Evolutionary conservation across 2,888 invertebrate species (phyloP), one percentile per base, ranked within the genome.

Genomic region (Mylabris sibirica): DNA sequence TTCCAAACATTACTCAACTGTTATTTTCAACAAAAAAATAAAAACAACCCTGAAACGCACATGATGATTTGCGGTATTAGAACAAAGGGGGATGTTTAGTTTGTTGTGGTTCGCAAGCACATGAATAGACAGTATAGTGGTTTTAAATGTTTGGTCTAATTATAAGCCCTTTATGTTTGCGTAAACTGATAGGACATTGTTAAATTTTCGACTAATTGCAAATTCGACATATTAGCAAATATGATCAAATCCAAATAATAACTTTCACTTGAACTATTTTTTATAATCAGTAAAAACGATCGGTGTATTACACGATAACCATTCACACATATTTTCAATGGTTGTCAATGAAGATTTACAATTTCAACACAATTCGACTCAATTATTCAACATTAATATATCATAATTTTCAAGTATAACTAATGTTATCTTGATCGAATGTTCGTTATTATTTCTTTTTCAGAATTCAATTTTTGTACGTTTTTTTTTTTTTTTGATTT

Each of bases 51-150:
- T 66, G 66, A 62, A n/a, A 67, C 69, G 64, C 66, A 65, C 67
- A 69, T 62, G 61, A 69, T 60, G 66, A 67, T 69, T 35, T 70
- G 67, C 57, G 70, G 70, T 70, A 63, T 65, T 63, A 59, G 70
- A 70, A 67, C 62, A 65, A 70, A 70, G 62, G 70, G 44, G 60
- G 67, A 67, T 44, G 44, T 70, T 70, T 67, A 67, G 49, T 70
- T 67, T 70, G 70, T 70, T 65, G 67, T 66, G 64, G 70, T 53
- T 67, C 70, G 67, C 67, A 70, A 70, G 67, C 70, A 70, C 70
- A 67, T 69, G 66, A 11, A 20, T 49, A 66, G 69, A 67, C 67
- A 67, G 67, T 66, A 64, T 67, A 65, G 26, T 62, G 70, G 70
- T 65, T 70, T 67, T 67, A 60, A 64, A 44, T 24, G 57, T 49